These are phyloP conservation scores for Myodes glareolus DNA, from an alignment of 2,113 vertebrate genomes.

Conservation along the genomic window DNA sequence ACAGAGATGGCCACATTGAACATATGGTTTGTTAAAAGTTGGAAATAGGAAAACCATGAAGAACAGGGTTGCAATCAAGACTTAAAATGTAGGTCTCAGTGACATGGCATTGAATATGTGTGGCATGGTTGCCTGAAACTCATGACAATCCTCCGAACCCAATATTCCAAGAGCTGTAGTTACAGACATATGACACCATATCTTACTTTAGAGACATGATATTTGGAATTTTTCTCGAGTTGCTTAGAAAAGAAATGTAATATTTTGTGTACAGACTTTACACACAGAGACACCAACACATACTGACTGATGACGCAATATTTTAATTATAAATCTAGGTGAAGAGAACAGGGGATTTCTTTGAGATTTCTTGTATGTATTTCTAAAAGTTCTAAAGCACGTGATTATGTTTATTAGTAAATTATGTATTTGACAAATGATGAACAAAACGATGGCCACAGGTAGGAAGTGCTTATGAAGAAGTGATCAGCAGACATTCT, in stretches of 20 bases:
- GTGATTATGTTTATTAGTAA: neutral
- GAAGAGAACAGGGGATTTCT: neutral
- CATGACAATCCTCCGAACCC: neutral
- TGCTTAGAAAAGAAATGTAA: neutral
- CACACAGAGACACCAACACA: neutral
- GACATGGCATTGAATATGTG: neutral
- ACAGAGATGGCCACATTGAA: neutral
- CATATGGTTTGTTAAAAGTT: neutral
- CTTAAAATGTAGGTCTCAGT: neutral
- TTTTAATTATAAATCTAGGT: neutral
- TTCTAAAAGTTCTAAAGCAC: slow-evolving; percentile 7
- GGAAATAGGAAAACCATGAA: neutral
- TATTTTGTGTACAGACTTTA: neutral
- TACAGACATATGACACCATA: neutral
- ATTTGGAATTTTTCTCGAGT: neutral
- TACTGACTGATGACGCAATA: neutral
- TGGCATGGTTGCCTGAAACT: neutral
- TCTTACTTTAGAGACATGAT: neutral
- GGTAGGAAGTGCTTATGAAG: slow-evolving; percentile 4
- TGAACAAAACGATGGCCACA: neutral
- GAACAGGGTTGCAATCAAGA: neutral
- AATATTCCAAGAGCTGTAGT: neutral
- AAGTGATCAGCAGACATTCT: neutral
- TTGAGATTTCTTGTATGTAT: neutral
- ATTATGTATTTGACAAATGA: neutral